Base-by-base conservation (phyloP, 2,888 invertebrate species). In the Mesopsocus fuscifrons region DNA sequence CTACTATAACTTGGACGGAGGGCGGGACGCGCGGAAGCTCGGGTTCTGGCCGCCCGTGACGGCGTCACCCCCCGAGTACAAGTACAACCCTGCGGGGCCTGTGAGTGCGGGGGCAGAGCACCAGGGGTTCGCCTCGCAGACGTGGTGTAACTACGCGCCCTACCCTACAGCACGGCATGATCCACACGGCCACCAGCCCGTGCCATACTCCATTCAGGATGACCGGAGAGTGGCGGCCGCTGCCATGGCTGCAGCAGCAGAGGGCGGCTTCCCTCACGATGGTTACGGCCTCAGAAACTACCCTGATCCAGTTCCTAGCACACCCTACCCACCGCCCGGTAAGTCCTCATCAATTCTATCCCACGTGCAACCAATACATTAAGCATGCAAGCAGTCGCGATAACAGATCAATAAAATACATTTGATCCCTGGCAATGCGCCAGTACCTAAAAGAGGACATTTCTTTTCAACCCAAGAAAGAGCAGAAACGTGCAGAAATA, bases 271-370 rank as follows among this genome's bases (percentile, higher is more conserved):
- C 60, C 69, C 76, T 31, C 80, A 81, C 60, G 78, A 79, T 51
- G 71, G 77, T 44, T 81, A 81, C 57, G 74, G 75, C 43, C 69
- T 81, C 44, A 69, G 81, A 55, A 80, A 77, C 62, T 82, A 82
- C 60, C 68, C 66, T 26, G 72, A 79, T 78, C 59, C 71, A 74
- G 53, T 74, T 77, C 48, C 52, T 15, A 47, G 53, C 53, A 77
- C 75, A 46, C 78, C 81, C 33, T 82, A 81, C 55, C 77, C 79
- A 56, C 77, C 81, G 56, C 75, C 81, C 71, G 80, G 82, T 73
- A 72, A 71, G 57, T 69, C 66, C 58, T 56, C 50, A 54, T 32
- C 22, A 35, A 31, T 31, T 11, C 5, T 35, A 16, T 21, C n/a
- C n/a, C n/a, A n/a, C n/a, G n/a, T n/a, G n/a, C n/a, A n/a, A n/a